A percentile compares a stretch with the other conserved stretches of the same genome.
phyloP scores from a whole-genome alignment of 2,797 vertebrate species.

The Platyrinchus mystaceus region DNA sequence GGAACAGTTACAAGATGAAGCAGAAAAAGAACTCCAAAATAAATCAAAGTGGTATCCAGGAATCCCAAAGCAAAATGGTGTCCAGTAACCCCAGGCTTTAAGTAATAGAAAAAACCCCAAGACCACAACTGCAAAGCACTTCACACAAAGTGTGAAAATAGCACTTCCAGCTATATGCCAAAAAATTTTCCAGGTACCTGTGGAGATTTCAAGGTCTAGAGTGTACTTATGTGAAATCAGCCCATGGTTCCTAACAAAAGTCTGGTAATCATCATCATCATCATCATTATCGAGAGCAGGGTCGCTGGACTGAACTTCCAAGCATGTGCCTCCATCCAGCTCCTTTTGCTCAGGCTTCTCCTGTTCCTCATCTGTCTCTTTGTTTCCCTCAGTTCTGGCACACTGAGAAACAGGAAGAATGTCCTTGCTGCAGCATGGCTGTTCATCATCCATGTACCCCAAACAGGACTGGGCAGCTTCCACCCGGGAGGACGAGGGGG shows the following conservation, averaged over 20 bases:
- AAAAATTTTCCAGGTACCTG: constrained; percentile 72
- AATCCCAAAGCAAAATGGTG: neutral
- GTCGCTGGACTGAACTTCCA: neutral
- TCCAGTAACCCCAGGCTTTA: neutral
- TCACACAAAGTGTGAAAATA: neutral
- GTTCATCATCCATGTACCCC: constrained; percentile 62
- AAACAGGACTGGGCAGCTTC: neutral
- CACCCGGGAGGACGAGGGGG: neutral
- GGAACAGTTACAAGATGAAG: neutral
- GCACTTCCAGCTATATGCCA: neutral
- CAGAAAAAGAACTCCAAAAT: neutral
- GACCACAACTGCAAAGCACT: neutral
- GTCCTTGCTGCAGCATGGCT: constrained; percentile 89
- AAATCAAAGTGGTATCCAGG: neutral
- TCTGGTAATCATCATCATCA: constrained; percentile 48
- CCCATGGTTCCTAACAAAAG: constrained; percentile 86
- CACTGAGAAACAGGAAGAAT: constrained; percentile 21
- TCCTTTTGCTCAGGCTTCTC: neutral
- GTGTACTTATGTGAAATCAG: constrained; percentile 88
- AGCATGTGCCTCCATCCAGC: neutral
- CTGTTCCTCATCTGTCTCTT: neutral
- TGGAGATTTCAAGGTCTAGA: constrained; percentile 83
- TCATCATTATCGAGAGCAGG: neutral
- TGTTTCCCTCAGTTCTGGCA: neutral
- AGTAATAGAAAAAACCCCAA: neutral